A percentile compares a stretch with the other conserved stretches of the same genome.
phyloP scores from a whole-genome alignment of 2,113 vertebrate species.

The Gallinago media region DNA sequence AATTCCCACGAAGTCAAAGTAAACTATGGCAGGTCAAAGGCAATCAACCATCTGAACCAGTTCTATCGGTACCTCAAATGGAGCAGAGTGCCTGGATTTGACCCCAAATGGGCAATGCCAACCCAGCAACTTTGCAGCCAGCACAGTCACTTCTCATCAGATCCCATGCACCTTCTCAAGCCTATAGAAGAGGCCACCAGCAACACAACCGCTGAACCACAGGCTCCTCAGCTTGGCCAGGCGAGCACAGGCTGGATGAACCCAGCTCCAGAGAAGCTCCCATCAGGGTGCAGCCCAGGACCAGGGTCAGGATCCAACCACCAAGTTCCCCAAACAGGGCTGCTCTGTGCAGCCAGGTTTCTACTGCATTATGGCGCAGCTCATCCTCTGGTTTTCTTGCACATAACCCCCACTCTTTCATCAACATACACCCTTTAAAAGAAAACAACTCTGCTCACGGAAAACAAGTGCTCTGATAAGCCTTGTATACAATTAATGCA shows the following conservation, averaged over 20 bases:
- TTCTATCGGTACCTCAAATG: background rate
- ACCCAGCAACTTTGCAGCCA: background rate
- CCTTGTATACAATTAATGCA: fast-evolving
- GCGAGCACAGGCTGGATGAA: background rate
- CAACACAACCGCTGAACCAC: background rate
- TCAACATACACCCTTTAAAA: background rate
- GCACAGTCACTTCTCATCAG: fast-evolving
- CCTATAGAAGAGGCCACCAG: fast-evolving
- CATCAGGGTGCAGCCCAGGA: background rate
- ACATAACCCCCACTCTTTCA: background rate
- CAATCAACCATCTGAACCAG: background rate
- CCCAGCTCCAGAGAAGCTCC: background rate
- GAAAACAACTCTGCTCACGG: background rate
- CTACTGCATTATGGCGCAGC: fast-evolving
- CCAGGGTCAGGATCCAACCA: background rate
- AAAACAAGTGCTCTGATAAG: background rate
- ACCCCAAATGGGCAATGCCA: background rate
- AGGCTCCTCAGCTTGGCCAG: background rate
- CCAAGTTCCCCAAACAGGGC: background rate
- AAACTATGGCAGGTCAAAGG: background rate
- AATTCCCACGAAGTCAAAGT: background rate
- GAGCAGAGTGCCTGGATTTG: background rate
- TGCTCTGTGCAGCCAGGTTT: background rate
- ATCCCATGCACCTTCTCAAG: fast-evolving
- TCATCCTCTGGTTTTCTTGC: background rate